Evolutionary conservation across 2,113 vertebrate species (phyloP), one percentile per base, ranked within the genome.

Genomic region (Heptranchias perlo): DNA sequence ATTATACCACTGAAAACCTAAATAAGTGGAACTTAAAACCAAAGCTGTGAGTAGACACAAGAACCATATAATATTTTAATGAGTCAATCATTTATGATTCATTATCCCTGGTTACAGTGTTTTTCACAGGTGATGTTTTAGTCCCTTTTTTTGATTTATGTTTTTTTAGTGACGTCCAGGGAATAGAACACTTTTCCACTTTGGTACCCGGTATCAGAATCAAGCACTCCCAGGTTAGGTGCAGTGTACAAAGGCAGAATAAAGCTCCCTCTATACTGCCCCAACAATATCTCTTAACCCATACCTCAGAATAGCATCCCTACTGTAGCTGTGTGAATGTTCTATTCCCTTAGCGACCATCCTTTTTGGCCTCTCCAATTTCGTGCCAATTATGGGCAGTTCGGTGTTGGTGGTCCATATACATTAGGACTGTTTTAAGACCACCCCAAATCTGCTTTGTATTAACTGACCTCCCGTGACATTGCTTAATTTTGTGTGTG

Each of bases 1-100:
- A 95, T 69, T 73, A 44, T 62, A 62, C 58, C 28, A 8, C 35
- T 62, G 62, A 52, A 52, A 69, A 69, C 23, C 4, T 95, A 69
- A 95, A 67, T 49, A 95, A 95, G 62, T 67, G 94, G 54, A 91
- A 35, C 87, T 58, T 91, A 58, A 73, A 69, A 69, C 47, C 28
- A 69, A 52, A 69, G 18, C 23, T 69, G 47, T 47, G 25, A 64
- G 25, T 35, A 25, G 28, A 52, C 25, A 67, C 62, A 69, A 44
- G 62, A 39, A 64, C 0, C 44, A 62, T 65, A 4, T 58, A 65
- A 94, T 61, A 93, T 94, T 94, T 39, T 65, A 94, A n/a, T 58
- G 31, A 11, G 58, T 94, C n/a, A 44, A 94, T 28, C 39, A 94
- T 65, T 47, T 58, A 44, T 94, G 35, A 94, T 64, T 44, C n/a